Base-by-base conservation (phyloP, 2,888 invertebrate genomes). In the Encarsia formosa region DNA sequence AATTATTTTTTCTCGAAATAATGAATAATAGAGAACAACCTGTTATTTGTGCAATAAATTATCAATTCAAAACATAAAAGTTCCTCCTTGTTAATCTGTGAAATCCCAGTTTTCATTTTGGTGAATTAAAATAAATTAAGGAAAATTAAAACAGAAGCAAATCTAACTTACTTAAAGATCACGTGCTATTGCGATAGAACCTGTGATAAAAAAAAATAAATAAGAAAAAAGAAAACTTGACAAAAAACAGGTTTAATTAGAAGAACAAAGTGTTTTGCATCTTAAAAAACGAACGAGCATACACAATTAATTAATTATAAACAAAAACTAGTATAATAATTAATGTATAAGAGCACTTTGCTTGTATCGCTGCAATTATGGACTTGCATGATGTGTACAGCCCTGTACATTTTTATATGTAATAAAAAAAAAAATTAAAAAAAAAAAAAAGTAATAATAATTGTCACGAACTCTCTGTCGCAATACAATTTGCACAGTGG, bases 341-440 rank as follows among this genome's bases (percentile, higher is more conserved):
- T 62, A 55, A 52, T 61, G 55, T 67, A n/a, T 34, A 68, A 70
- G 64, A 67, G 68, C 70, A 69, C 68, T 68, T 56, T 59, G 68
- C 68, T 70, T 70, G 68, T 70, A 68, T 68, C 65, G 66, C 68
- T 69, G 70, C 69, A 70, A 69, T 62, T 69, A 65, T 64, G 58
- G 59, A 69, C 63, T 69, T 69, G 67, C 68, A 68, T 56, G 66
- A 68, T 56, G 66, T 69, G 68, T 70, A 69, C 69, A 69, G 68
- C 65, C 64, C 67, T 69, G 68, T 68, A 70, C 68, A 67, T 69
- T 70, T 70, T 68, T 69, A 63, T 69, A 70, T 67, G 67, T 66
- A 66, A 67, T 64, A 65, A 66, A 62, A 60, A 60, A 57, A 48
- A 47, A 42, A 38, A 23, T 18, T 39, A 48, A 49, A n/a, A n/a